phyloP scores from a whole-genome alignment of 30 jellyfish, hydroid and myxozoan species.

The Clytia hemisphaerica region DNA sequence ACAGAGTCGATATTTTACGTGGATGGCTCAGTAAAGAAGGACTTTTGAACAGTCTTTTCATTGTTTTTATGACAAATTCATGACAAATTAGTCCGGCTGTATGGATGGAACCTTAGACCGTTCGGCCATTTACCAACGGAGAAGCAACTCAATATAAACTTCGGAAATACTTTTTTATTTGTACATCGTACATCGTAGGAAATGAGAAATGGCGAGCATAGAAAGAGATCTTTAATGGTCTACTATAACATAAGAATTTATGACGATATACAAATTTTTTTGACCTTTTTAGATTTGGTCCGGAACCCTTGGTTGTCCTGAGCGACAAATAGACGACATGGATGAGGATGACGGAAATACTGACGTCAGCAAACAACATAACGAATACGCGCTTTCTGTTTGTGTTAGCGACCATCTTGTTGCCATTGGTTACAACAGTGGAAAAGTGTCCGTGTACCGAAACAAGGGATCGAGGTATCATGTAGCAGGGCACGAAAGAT shows the following conservation, averaged over 20 bases:
- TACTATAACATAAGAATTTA: neutral
- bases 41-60: too few species aligned
- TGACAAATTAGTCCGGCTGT: too few species aligned
- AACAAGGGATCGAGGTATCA: slow-evolving; percentile 5
- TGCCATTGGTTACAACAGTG: slow-evolving; percentile 66
- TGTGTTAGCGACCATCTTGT: slow-evolving; percentile 38
- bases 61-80: too few species aligned
- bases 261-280: neutral
- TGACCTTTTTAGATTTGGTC: slow-evolving; percentile 67
- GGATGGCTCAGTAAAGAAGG: too few species aligned
- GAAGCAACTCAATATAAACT: too few species aligned
- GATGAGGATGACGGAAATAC: neutral
- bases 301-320: slow-evolving; percentile 60
- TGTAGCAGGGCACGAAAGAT: slow-evolving; percentile 2
- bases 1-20: too few species aligned
- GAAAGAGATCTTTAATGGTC: too few species aligned
- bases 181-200: too few species aligned
- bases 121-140: too few species aligned
- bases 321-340: slow-evolving; percentile 4
- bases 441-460: slow-evolving; percentile 34
- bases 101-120: too few species aligned
- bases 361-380: neutral
- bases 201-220: too few species aligned
- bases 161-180: too few species aligned
- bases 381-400: slow-evolving; percentile 60